Conservation (phyloP, 1,140 invertebrate species). For the Episyrphus balteatus region DNA sequence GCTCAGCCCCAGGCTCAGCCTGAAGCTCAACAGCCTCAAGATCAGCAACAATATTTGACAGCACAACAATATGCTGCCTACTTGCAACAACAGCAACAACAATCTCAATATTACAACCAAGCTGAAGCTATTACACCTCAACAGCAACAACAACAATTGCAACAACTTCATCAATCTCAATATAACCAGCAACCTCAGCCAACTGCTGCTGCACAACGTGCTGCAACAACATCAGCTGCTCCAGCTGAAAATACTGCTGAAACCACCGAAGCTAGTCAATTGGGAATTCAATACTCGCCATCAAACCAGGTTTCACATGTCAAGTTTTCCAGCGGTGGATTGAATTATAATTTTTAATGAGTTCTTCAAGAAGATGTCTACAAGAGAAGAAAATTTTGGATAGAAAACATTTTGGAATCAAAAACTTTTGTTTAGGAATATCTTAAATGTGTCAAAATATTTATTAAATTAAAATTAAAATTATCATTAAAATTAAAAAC, state of each 20-base stretch:
- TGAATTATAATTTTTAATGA: conserved; percentile 4
- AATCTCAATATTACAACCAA: neutral
- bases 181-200: neutral
- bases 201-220: neutral
- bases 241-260: neutral
- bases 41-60: neutral
- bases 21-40: neutral
- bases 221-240: neutral
- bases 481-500: no score
- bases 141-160: neutral
- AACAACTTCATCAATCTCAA: neutral
- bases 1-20: neutral
- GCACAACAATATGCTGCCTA: neutral
- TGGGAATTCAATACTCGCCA: conserved; percentile 3
- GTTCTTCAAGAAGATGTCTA: no score
- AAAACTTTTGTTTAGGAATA: no score
- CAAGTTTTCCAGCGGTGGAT: conserved; percentile 2
- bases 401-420: no score
- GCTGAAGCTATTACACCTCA: neutral
- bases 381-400: no score
- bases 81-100: neutral
- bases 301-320: conserved; percentile 2
- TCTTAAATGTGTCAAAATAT: no score
- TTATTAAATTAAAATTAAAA: no score
- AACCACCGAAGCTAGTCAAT: neutral